phyloP scores from a whole-genome alignment of 2,113 vertebrate species.

The Choloepus hoffmanni region DNA sequence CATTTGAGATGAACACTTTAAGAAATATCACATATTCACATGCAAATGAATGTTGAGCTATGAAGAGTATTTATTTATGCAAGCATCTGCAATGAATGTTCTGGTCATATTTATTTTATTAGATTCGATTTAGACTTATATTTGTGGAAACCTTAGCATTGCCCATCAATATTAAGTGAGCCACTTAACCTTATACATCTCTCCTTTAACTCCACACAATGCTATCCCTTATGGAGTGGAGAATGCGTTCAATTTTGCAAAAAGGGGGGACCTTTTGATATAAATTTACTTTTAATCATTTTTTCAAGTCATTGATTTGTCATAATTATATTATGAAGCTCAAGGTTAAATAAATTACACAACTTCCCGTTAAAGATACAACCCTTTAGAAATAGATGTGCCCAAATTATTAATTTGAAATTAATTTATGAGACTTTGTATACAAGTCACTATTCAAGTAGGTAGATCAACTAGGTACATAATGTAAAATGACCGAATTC shows the following conservation, averaged over 20 bases:
- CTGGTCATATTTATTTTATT: constrained; percentile 72
- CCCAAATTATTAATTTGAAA: background rate
- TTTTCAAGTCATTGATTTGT: constrained; percentile 57
- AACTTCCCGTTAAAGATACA: constrained; percentile 59
- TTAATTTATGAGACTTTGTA: background rate
- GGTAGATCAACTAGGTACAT: background rate
- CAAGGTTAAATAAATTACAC: constrained; percentile 75
- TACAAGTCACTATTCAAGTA: background rate
- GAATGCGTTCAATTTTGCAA: constrained; percentile 74
- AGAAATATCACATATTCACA: constrained; percentile 64
- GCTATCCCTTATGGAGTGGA: constrained; percentile 47
- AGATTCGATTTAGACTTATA: constrained; percentile 71
- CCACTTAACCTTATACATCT: background rate
- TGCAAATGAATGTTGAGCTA: constrained; percentile 64
- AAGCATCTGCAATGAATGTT: constrained; percentile 68
- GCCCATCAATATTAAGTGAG: constrained; percentile 52
- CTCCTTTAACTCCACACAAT: constrained; percentile 25
- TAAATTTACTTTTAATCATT: constrained; percentile 75
- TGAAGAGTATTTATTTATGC: constrained; percentile 60
- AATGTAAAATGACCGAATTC: background rate
- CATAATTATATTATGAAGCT: constrained; percentile 56
- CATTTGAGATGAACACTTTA: constrained; percentile 73
- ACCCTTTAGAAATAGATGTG: background rate
- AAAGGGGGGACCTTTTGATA: constrained; percentile 71
- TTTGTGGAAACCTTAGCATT: constrained; percentile 65